Conservation (phyloP, 2,113 vertebrate species). For the Sterrhoptilus dennistouni region DNA sequence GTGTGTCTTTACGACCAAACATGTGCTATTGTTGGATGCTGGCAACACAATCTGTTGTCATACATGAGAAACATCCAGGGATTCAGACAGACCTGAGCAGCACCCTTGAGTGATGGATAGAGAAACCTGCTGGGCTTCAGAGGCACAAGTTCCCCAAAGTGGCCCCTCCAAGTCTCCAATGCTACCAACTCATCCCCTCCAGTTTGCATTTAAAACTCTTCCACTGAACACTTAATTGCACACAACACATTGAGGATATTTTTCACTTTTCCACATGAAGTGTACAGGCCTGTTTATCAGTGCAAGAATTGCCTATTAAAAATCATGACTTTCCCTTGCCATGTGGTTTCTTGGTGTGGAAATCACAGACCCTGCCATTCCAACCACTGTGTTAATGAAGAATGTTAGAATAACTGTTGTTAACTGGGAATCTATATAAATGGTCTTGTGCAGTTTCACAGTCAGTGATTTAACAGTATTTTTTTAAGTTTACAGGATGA, state of each 20-base stretch:
- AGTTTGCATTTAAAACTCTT: background rate
- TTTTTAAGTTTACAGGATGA: background rate
- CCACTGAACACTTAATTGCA: fast-evolving
- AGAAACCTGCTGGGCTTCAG: background rate
- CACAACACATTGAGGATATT: background rate
- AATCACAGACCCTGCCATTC: background rate
- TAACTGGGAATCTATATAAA: background rate
- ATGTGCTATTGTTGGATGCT: background rate
- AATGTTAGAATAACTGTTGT: background rate
- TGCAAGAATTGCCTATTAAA: background rate
- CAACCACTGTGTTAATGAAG: background rate
- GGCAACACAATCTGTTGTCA: background rate
- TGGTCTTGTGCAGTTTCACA: background rate
- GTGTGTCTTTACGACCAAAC: background rate
- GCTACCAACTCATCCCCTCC: background rate
- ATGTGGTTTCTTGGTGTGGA: background rate
- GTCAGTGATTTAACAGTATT: background rate
- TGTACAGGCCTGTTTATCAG: background rate
- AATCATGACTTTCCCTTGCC: background rate
- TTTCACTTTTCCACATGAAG: background rate
- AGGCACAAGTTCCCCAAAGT: background rate
- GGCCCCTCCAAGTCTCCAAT: background rate
- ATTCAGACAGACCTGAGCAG: background rate
- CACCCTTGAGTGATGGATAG: background rate
- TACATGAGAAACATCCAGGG: background rate